Evolutionary conservation across 2,797 vertebrate species (phyloP).

Genomic region (Platyrinchus mystaceus): DNA sequence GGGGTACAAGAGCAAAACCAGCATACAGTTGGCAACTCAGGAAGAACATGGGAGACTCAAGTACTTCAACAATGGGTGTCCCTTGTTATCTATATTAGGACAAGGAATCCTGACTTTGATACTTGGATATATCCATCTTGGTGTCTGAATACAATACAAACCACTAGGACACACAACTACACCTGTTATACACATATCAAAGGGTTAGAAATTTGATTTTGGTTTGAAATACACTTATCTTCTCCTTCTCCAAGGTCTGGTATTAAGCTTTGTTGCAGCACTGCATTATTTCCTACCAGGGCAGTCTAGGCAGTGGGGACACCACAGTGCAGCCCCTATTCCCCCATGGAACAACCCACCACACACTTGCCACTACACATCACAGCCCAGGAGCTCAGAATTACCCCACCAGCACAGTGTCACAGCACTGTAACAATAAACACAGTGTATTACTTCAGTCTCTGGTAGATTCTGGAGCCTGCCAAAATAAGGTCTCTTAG

Average conservation of each 20-base stretch:
- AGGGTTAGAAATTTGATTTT: not conserved
- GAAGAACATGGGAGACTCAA: fast-evolving
- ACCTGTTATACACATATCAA: not conserved
- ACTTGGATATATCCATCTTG: not conserved
- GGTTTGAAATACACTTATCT: not conserved
- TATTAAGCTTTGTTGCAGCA: not conserved
- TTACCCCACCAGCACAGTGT: not conserved
- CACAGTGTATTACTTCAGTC: not conserved
- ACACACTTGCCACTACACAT: not conserved
- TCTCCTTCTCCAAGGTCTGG: not conserved
- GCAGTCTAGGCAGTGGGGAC: not conserved
- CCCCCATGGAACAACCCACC: not conserved
- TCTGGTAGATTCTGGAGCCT: not conserved
- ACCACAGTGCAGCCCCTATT: not conserved
- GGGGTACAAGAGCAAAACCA: not conserved
- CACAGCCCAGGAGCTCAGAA: not conserved
- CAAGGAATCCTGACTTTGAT: not conserved
- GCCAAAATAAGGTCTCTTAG: not conserved
- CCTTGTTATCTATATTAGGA: fast-evolving
- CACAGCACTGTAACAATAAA: too few relatives aligned
- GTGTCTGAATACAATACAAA: not conserved
- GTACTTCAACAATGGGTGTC: not conserved
- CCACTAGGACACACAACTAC: not conserved
- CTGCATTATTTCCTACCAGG: not conserved
- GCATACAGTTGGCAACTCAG: fast-evolving